Conservation (phyloP, 2,797 vertebrate genomes). For the Mareca strepera region DNA sequence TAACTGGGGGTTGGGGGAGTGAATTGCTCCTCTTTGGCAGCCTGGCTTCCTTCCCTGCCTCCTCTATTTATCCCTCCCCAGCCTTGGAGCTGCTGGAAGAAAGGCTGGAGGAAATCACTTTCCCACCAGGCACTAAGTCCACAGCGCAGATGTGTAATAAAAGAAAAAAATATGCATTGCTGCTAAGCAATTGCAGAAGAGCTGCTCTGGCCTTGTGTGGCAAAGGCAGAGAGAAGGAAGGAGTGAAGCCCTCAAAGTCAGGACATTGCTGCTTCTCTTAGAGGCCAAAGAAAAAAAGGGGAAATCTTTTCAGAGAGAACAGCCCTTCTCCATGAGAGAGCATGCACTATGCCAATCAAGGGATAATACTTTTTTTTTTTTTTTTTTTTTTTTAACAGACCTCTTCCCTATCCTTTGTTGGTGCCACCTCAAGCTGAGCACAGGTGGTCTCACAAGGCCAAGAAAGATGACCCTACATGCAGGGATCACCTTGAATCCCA, state of each 20-base stretch:
- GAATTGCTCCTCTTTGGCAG: neutral
- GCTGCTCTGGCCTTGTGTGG: neutral
- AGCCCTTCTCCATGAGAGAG: neutral
- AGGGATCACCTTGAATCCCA: neutral
- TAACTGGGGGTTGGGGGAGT: neutral
- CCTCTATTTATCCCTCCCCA: neutral
- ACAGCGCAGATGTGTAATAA: neutral
- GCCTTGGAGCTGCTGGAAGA: neutral
- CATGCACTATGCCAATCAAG: neutral
- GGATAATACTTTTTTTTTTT: rapidly evolving
- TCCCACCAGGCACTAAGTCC: neutral
- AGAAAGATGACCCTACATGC: neutral
- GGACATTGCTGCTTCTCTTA: neutral
- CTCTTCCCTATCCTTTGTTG: neutral
- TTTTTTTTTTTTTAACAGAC: neutral
- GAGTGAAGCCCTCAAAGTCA: neutral
- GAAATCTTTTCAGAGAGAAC: neutral
- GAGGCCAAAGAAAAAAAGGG: neutral
- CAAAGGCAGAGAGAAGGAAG: neutral
- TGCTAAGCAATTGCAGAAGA: neutral
- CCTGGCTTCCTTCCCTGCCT: neutral
- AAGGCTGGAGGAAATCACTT: neutral
- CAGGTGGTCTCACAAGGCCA: neutral
- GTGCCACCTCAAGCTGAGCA: neutral
- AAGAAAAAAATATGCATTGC: neutral